These are phyloP conservation scores for Nymphalis urticae DNA, from an alignment of 2,888 invertebrate genomes.

Conservation along the genomic window DNA sequence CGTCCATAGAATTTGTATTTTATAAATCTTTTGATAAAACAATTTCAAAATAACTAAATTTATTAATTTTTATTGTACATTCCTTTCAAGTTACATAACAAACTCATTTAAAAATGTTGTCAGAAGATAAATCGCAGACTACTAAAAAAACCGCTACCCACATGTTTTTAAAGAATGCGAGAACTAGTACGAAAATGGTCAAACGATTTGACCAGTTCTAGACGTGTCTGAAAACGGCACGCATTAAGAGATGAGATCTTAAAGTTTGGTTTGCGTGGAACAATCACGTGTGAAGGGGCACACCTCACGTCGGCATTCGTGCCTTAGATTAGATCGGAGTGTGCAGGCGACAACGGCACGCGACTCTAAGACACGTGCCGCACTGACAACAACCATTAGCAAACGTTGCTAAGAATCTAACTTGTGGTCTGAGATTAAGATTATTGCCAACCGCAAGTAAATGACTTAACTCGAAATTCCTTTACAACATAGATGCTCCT, in stretches of 20 bases:
- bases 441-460: constrained; percentile 38
- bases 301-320: constrained; percentile 72
- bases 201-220: constrained; percentile 49
- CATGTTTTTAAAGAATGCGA: constrained; percentile 36
- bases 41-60: too few relatives aligned
- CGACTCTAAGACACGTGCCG: constrained; percentile 59
- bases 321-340: constrained; percentile 68
- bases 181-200: constrained; percentile 41
- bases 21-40: too few relatives aligned
- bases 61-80: too few relatives aligned
- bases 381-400: constrained; percentile 47
- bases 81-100: background rate
- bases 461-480: constrained; percentile 32
- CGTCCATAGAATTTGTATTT: too few relatives aligned
- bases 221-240: constrained; percentile 50
- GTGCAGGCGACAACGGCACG: constrained; percentile 66
- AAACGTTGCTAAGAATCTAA: constrained; percentile 42
- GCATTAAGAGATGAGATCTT: constrained; percentile 73
- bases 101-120: constrained; percentile 17
- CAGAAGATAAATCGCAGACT: constrained; percentile 20
- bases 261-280: constrained; percentile 56
- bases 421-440: constrained; percentile 38
- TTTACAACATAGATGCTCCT: constrained; percentile 20
- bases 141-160: constrained; percentile 20
- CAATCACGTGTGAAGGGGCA: constrained; percentile 80